Evolutionary conservation across 2,888 invertebrate species (phyloP).

Genomic region (Mesochorus sp.): DNA sequence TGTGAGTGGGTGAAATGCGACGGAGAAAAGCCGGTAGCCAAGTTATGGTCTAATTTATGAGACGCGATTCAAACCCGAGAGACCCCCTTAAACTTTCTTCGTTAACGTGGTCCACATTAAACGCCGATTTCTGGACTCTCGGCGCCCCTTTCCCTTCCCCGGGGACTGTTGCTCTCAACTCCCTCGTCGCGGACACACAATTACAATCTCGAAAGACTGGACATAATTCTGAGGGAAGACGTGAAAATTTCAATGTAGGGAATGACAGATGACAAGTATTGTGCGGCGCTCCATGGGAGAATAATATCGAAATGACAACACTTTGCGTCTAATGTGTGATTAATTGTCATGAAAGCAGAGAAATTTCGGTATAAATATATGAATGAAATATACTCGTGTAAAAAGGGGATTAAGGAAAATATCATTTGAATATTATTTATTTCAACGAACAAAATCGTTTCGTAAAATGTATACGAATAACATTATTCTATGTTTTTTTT

Average conservation of each 20-base stretch:
- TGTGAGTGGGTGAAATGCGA: constrained; percentile 31
- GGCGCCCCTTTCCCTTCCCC: constrained; percentile 19
- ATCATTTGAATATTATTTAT: too few relatives aligned
- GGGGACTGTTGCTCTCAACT: constrained; percentile 10
- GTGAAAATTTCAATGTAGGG: too few relatives aligned
- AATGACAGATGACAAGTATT: background rate
- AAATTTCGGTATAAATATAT: too few relatives aligned
- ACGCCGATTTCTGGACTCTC: constrained; percentile 58
- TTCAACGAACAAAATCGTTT: too few relatives aligned
- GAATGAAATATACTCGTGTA: too few relatives aligned
- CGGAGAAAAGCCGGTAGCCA: constrained; percentile 67
- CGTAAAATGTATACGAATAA: too few relatives aligned
- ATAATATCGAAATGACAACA: background rate
- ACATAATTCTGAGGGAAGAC: too few relatives aligned
- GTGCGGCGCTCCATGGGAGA: background rate
- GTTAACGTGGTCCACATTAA: constrained; percentile 66
- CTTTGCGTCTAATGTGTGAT: too few relatives aligned
- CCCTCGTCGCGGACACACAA: constrained; percentile 2
- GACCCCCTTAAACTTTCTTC: constrained; percentile 64
- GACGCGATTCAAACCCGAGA: constrained; percentile 59
- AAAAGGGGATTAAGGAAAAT: too few relatives aligned
- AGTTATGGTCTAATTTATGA: constrained; percentile 74
- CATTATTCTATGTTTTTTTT: too few relatives aligned
- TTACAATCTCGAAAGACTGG: background rate
- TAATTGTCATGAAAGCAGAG: too few relatives aligned